Evolutionary conservation across 2,888 invertebrate genomes (phyloP).

Genomic region (Heteromurus nitidus): DNA sequence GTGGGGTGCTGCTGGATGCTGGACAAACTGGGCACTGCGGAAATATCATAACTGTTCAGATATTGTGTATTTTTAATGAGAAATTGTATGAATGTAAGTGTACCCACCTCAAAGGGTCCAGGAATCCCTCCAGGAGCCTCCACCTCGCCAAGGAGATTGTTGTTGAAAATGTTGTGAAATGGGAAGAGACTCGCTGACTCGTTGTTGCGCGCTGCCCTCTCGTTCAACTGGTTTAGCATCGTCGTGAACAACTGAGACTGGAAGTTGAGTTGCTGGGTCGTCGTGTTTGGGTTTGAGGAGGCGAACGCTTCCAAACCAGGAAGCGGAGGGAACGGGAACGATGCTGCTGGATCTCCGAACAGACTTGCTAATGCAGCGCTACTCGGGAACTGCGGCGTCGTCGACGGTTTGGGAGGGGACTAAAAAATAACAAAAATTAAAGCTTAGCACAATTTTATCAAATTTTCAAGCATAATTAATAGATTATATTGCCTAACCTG

Average conservation of each 20-base stretch:
- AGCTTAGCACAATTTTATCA: not conserved
- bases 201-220: not conserved
- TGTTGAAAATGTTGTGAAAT: slow-evolving; percentile 17
- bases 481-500: no score
- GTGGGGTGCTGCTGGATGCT: not conserved
- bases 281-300: no score
- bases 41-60: not conserved
- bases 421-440: not conserved
- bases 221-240: slow-evolving; percentile 21
- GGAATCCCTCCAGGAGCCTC: not conserved
- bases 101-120: not conserved
- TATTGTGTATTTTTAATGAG: not conserved
- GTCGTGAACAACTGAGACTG: slow-evolving; percentile 16
- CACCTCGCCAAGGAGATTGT: not conserved
- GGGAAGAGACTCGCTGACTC: not conserved
- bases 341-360: not conserved
- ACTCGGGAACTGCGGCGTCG: not conserved
- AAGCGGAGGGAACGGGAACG: slow-evolving; percentile 7
- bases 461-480: no score
- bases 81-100: no score
- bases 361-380: no score
- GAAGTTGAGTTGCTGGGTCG: not conserved
- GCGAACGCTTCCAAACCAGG: not conserved
- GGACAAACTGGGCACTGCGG: slow-evolving; percentile 5
- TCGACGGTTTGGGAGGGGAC: not conserved